These are phyloP conservation scores for Sesamia inferens DNA, from an alignment of 2,888 invertebrate genomes.

Conservation along the genomic window DNA sequence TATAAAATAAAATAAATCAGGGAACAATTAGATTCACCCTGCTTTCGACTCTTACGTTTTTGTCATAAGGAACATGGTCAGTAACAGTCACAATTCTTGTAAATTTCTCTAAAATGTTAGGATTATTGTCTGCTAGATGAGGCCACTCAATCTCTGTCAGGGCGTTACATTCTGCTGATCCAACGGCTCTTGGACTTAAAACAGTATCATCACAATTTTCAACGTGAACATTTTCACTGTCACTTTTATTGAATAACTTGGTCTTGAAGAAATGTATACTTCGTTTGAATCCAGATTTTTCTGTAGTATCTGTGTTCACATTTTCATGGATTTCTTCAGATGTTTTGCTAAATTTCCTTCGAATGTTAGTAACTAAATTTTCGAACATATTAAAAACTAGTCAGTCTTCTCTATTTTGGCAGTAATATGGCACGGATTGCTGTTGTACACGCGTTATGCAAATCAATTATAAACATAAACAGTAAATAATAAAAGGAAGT, in stretches of 20 bases:
- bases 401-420: slow-evolving; percentile 86
- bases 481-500: slow-evolving; percentile 73
- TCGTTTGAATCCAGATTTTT: slow-evolving; percentile 79
- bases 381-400: slow-evolving; percentile 86
- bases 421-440: slow-evolving; percentile 81
- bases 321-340: slow-evolving; percentile 73
- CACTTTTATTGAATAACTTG: slow-evolving; percentile 75
- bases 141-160: slow-evolving; percentile 90
- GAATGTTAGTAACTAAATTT: slow-evolving; percentile 83
- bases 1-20: not conserved
- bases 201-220: slow-evolving; percentile 82
- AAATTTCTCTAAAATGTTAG: slow-evolving; percentile 86
- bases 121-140: slow-evolving; percentile 84
- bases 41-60: slow-evolving; percentile 70
- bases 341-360: slow-evolving; percentile 83
- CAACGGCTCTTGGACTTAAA: slow-evolving; percentile 90
- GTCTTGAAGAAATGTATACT: slow-evolving; percentile 80
- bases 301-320: slow-evolving; percentile 66
- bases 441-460: slow-evolving; percentile 70
- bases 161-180: slow-evolving; percentile 80
- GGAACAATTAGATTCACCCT: not conserved
- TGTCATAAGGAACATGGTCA: slow-evolving; percentile 71
- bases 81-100: slow-evolving; percentile 83
- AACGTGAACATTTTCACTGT: slow-evolving; percentile 67
- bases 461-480: slow-evolving; percentile 56